Conservation (phyloP, 2,888 invertebrate species). For the Tromatobia lineatoria region DNA sequence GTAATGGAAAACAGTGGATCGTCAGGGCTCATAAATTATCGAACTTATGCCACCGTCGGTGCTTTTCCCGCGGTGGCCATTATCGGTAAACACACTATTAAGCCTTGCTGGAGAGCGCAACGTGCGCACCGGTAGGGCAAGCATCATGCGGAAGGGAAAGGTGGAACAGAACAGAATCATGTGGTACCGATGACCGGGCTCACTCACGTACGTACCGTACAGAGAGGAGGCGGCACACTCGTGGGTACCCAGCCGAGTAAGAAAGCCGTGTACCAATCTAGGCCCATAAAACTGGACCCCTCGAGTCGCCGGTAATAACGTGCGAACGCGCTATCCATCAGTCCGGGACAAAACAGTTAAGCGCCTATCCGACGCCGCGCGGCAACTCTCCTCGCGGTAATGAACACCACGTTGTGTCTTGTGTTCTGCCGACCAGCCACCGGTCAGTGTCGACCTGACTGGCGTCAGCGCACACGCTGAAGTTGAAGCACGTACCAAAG, state of each 20-base stretch:
- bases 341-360: conserved; percentile 81
- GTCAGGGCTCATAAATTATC: conserved; percentile 64
- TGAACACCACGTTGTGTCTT: conserved; percentile 63
- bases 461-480: conserved; percentile 19
- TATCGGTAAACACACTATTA: conserved; percentile 80
- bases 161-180: conserved; percentile 6
- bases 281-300: conserved; percentile 79
- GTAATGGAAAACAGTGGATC: conserved; percentile 40
- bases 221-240: conserved; percentile 37
- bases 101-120: conserved; percentile 60
- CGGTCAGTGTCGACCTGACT: conserved; percentile 48
- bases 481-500: conserved; percentile 52
- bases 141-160: conserved; percentile 31
- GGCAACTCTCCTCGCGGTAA: conserved; percentile 57
- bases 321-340: conserved; percentile 83
- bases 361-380: conserved; percentile 72
- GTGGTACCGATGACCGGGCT: conserved; percentile 22
- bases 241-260: conserved; percentile 55
- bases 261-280: conserved; percentile 78
- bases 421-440: conserved; percentile 36
- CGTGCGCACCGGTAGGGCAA: conserved; percentile 13
- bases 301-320: conserved; percentile 80
- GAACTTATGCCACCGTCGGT: conserved; percentile 65
- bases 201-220: conserved; percentile 46
- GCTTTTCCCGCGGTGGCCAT: conserved; percentile 71